These are phyloP conservation scores for Apamea monoglypha DNA, from an alignment of 2,888 invertebrate species.

Conservation along the genomic window DNA sequence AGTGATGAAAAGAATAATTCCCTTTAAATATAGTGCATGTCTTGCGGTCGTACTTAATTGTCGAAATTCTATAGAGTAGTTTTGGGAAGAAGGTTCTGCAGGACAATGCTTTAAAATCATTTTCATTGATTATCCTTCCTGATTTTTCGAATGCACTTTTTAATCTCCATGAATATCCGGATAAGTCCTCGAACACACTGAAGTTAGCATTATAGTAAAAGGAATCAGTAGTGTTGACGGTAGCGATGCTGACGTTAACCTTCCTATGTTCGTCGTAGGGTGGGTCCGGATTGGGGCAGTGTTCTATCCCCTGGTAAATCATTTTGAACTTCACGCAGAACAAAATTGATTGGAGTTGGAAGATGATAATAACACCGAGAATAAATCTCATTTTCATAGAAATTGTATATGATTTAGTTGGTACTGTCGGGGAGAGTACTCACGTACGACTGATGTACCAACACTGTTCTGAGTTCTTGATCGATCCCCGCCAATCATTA, in stretches of 20 bases:
- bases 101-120: conserved; percentile 32
- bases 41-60: conserved; percentile 15
- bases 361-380: too few species aligned
- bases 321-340: conserved; percentile 38
- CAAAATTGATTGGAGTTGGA: conserved; percentile 3
- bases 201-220: conserved; percentile 42
- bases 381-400: too few species aligned
- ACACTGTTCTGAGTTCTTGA: too few species aligned
- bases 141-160: conserved; percentile 38
- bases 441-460: too few species aligned
- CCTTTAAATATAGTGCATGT: conserved; percentile 34
- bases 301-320: conserved; percentile 18
- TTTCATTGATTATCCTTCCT: conserved; percentile 25
- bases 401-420: too few species aligned
- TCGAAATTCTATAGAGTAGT: conserved; percentile 34
- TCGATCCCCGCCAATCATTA: too few species aligned
- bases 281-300: conserved; percentile 24
- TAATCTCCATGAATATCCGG: conserved; percentile 33
- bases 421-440: too few species aligned
- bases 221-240: conserved; percentile 12
- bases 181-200: conserved; percentile 28
- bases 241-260: conserved; percentile 1
- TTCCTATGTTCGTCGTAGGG: conserved; percentile 23
- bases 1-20: conserved; percentile 32
- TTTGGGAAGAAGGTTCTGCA: conserved; percentile 34